Conservation (phyloP, 2,113 vertebrate genomes). For the Tiliqua scincoides region DNA sequence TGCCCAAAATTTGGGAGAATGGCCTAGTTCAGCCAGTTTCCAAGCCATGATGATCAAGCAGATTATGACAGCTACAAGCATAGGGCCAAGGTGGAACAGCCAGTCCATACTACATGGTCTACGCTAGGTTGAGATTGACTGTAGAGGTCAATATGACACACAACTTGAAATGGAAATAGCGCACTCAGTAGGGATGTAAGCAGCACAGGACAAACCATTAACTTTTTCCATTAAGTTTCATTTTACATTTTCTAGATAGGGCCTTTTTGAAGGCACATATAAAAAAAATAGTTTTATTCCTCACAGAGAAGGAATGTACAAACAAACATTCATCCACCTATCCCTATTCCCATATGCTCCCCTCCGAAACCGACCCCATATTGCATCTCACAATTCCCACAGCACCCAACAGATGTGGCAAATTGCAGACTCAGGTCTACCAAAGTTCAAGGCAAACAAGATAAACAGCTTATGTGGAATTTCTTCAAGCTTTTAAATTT, state of each 20-base stretch:
- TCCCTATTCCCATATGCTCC: constrained; percentile 17
- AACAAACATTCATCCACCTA: constrained; percentile 22
- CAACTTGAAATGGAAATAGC: neutral
- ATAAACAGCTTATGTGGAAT: constrained; percentile 63
- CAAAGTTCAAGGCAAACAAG: constrained; percentile 51
- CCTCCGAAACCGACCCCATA: constrained; percentile 10
- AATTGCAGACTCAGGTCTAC: neutral
- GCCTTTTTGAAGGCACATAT: constrained; percentile 16
- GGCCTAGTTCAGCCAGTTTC: neutral
- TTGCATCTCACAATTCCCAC: constrained; percentile 11
- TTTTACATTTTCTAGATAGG: neutral
- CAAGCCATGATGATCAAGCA: neutral
- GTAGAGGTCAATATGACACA: neutral
- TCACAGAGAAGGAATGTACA: neutral
- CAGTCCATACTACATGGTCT: neutral
- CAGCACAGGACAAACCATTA: neutral
- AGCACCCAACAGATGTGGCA: neutral
- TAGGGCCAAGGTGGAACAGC: neutral
- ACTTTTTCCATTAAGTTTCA: neutral
- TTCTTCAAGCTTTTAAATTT: constrained; percentile 27
- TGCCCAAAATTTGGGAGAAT: neutral
- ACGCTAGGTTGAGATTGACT: neutral
- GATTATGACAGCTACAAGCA: neutral
- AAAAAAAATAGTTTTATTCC: constrained; percentile 15
- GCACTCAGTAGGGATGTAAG: neutral